phyloP scores from a whole-genome alignment of 2,797 vertebrate species.

The Gambelia wislizenii region DNA sequence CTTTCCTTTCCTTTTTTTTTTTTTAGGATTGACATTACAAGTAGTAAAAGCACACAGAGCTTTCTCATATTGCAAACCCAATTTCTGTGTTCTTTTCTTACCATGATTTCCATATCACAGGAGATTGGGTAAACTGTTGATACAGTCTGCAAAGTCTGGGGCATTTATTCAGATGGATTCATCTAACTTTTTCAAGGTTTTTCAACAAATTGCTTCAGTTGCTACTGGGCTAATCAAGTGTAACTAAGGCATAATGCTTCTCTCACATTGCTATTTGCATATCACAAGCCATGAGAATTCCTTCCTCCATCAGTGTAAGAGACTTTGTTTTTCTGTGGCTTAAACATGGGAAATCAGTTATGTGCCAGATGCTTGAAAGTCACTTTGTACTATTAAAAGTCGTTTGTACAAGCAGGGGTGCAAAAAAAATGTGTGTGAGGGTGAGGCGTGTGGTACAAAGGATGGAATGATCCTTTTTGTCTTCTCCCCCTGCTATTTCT shows the following conservation, averaged over 20 bases:
- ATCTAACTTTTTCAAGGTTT: constrained; percentile 45
- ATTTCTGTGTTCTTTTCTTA: not conserved
- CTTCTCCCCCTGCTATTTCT: not conserved
- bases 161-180: constrained; percentile 31
- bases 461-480: not conserved
- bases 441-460: not conserved
- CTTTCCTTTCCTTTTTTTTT: no score
- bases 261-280: not conserved
- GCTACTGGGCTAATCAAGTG: constrained; percentile 45
- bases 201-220: constrained; percentile 45
- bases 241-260: constrained; percentile 11
- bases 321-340: not conserved
- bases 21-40: not conserved
- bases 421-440: not conserved
- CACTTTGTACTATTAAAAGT: not conserved
- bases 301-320: not conserved
- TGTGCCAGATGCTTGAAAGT: not conserved
- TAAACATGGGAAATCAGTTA: not conserved
- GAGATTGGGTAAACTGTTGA: constrained; percentile 26
- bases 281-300: constrained; percentile 18
- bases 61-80: constrained; percentile 20
- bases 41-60: not conserved
- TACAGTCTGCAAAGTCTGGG: not conserved
- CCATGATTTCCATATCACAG: constrained; percentile 21
- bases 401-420: not conserved